phyloP scores from a whole-genome alignment of 2,888 invertebrate species.

The Resseliella maxima region DNA sequence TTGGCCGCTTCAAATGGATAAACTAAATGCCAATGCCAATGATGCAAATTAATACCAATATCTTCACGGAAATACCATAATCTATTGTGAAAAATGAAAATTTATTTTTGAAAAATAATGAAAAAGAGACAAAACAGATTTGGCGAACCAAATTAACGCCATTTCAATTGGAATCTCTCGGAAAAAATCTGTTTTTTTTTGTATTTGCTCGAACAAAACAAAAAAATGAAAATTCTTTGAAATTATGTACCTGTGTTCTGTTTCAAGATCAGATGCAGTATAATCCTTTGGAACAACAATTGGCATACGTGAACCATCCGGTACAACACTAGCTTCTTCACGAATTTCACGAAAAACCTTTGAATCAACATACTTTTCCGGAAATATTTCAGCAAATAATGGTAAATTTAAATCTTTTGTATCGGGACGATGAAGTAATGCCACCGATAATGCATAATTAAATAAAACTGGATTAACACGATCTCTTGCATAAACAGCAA shows the following conservation, averaged over 20 bases:
- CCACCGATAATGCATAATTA: constrained; percentile 79
- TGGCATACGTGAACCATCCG: constrained; percentile 74
- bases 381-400: constrained; percentile 75
- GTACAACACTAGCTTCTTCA: constrained; percentile 74
- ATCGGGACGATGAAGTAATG: constrained; percentile 74
- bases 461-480: constrained; percentile 80
- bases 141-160: constrained; percentile 69
- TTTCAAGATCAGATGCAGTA: constrained; percentile 79
- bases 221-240: no score
- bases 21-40: constrained; percentile 73
- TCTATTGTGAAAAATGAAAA: constrained; percentile 69
- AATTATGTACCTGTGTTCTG: constrained; percentile 78
- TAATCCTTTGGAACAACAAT: constrained; percentile 75
- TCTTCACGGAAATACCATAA: constrained; percentile 78
- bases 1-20: constrained; percentile 80
- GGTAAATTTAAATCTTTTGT: constrained; percentile 78
- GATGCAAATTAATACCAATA: constrained; percentile 69
- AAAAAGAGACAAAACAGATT: no score
- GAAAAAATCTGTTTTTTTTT: no score
- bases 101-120: no score
- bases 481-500: constrained; percentile 75
- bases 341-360: constrained; percentile 75
- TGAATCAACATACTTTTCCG: constrained; percentile 70
- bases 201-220: no score
- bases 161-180: constrained; percentile 61